A percentile compares a stretch with the other conserved stretches of the same genome.
phyloP scores from a whole-genome alignment of 2,888 invertebrate genomes.

The Tiphia femorata region DNA sequence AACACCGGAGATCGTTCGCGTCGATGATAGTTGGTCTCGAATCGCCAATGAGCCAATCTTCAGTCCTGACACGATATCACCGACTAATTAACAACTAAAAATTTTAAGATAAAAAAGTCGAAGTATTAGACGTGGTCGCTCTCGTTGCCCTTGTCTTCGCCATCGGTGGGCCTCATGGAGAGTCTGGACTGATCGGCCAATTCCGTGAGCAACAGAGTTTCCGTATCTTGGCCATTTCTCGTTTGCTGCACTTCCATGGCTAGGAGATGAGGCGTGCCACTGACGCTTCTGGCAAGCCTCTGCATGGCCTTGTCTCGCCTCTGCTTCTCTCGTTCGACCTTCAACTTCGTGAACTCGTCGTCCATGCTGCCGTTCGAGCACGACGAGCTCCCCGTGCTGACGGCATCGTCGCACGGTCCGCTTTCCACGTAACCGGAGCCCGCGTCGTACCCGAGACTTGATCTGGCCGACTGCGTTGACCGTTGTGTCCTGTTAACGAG shows the following conservation, averaged over 20 bases:
- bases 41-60: too few relatives aligned
- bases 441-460: constrained; percentile 47
- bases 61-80: too few relatives aligned
- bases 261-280: constrained; percentile 63
- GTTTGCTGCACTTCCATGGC: constrained; percentile 6
- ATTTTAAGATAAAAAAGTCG: background rate
- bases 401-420: constrained; percentile 38
- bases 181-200: constrained; percentile 51
- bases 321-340: constrained; percentile 78
- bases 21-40: too few relatives aligned
- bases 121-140: constrained; percentile 24
- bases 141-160: constrained; percentile 9
- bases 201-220: constrained; percentile 53
- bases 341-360: constrained; percentile 81
- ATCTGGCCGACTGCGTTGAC: constrained; percentile 49
- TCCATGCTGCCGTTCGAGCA: constrained; percentile 56
- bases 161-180: constrained; percentile 20
- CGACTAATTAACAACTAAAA: background rate
- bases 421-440: constrained; percentile 36
- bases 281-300: constrained; percentile 74
- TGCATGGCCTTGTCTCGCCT: constrained; percentile 75
- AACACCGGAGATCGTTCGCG: too few relatives aligned
- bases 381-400: constrained; percentile 47
- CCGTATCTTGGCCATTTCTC: constrained; percentile 38
- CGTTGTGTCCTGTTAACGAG: constrained; percentile 45